These are phyloP conservation scores for Leptinotarsa tumamoca DNA, from an alignment of 2,888 invertebrate species.

Conservation along the genomic window DNA sequence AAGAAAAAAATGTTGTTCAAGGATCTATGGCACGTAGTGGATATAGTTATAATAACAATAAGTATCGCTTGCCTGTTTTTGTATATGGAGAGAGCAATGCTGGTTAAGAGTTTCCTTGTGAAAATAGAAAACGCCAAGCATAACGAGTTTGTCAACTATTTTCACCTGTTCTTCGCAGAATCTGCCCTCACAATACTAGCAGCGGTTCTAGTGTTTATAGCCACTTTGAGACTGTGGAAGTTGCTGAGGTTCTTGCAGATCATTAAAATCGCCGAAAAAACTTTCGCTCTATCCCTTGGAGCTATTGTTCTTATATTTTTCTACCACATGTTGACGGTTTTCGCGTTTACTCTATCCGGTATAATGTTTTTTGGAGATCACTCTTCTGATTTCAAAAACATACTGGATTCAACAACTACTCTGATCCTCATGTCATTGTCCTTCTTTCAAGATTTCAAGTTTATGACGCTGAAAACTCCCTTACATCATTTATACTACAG, in stretches of 20 bases:
- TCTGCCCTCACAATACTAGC: slow-evolving; percentile 48
- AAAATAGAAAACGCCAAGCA: slow-evolving; percentile 49
- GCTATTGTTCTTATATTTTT: slow-evolving; percentile 49
- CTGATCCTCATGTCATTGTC: slow-evolving; percentile 48
- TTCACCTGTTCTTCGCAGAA: slow-evolving; percentile 52
- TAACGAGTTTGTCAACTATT: slow-evolving; percentile 58
- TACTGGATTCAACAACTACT: slow-evolving; percentile 41
- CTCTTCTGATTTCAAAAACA: slow-evolving; percentile 44
- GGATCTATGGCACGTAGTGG: slow-evolving; percentile 52
- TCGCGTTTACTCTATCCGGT: slow-evolving; percentile 39
- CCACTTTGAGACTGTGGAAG: slow-evolving; percentile 58
- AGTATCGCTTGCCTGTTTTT: slow-evolving; percentile 47
- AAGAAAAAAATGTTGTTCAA: slow-evolving; percentile 42
- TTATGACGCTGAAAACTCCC: slow-evolving; percentile 32
- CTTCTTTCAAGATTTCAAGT: slow-evolving; percentile 42
- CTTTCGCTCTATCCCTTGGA: slow-evolving; percentile 46
- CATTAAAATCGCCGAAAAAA: slow-evolving; percentile 55
- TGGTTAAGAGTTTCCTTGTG: slow-evolving; percentile 46
- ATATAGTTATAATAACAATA: slow-evolving; percentile 52
- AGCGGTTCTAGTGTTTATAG: slow-evolving; percentile 53
- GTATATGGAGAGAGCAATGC: slow-evolving; percentile 44
- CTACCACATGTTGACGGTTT: slow-evolving; percentile 44
- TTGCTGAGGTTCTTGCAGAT: slow-evolving; percentile 55
- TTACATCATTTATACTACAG: slow-evolving; percentile 46
- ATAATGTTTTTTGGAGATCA: slow-evolving; percentile 39